Base-by-base conservation (phyloP, 1,140 invertebrate genomes). In the Mactra quadrangularis region DNA sequence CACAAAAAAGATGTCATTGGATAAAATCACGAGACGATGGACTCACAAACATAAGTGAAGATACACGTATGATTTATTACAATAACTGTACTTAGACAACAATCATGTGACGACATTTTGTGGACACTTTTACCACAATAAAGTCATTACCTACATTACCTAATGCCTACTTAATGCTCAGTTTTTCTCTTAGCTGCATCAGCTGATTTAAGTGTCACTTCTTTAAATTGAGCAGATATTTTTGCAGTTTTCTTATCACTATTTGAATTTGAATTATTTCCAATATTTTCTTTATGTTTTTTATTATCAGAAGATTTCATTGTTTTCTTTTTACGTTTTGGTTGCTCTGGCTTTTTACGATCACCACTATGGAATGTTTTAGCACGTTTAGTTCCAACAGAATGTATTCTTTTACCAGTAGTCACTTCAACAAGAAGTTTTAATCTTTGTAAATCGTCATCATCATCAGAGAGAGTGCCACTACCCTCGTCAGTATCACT, bases 201-300 rank as follows among this genome's bases (percentile, higher is more conserved):
- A 1, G 57, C 74, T 62, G 57, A 64, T 45, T 64, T 76, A 31
- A 78, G 35, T 53, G 64, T 59, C 19, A 78, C 31, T 22, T 78
- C 76, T 68, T 78, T 78, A 68, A 78, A 78, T 45, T 78, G 66
- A 52, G 55, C 62, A 52, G 59, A 55, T 64, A 78, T 57, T 55
- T 33, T 78, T 35, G 60, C 60, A 25, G 45, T 52, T 22, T 68
- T 77, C 38, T 77, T 62, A 64, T 77, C 74, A 45, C 19, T n/a
- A 22, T n/a, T 59, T 22, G 15, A 19, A 7, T 74, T 31, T 15
- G 22, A 29, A 19, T 72, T 19, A n/a, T 68, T 68, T 4, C 52
- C 55, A 31, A 55, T 29, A 55, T 72, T 72, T 17, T 38, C 29
- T 72, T 72, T 72, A 15, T 17, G 52, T 57, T 72, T 72, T 55